Evolutionary conservation across 2,888 invertebrate genomes (phyloP), one percentile per base, ranked within the genome.

Genomic region (Parnassius apollo): DNA sequence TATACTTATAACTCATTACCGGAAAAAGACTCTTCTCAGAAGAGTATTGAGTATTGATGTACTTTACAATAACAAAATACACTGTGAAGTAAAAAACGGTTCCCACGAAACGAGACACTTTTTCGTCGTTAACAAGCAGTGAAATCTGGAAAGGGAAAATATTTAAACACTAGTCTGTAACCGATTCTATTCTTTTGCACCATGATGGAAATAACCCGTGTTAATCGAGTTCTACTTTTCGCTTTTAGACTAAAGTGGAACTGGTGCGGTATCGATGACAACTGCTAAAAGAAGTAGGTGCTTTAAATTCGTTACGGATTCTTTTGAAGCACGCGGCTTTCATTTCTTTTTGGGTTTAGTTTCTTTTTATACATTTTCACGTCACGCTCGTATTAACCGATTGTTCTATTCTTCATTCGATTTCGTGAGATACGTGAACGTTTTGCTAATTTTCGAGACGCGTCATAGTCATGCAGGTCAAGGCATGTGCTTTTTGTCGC

Each of bases 351-450:
- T 53, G 52, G 48, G 45, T 66, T 67, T 68, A 50, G 48, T 66
- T 68, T 68, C 51, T 65, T 72, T 72, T 69, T 65, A 57, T 59
- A 69, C 69, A 68, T 77, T 77, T 78, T 74, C 75, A 65, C 74
- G 75, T 72, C 72, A 75, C 72, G 74, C 76, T 77, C 73, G 72
- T 71, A 57, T 64, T 65, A 61, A 71, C 68, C 70, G 72, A 73
- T 73, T 71, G 71, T 73, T 68, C 56, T 71, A 68, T 73, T 53
- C 51, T 75, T 53, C 70, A 66, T 71, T 73, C 68, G 72, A 66
- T 68, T 63, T 70, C 44, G 58, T 68, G 73, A 66, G 54, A 53
- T 48, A 59, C 75, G 75, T 78, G 73, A 73, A 68, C 66, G 70
- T 72, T 72, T 75, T 73, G 71, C 72, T 74, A 73, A 75, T 75